Base-by-base conservation (phyloP, 2,888 invertebrate genomes). In the Listrodromus nycthemerus region DNA sequence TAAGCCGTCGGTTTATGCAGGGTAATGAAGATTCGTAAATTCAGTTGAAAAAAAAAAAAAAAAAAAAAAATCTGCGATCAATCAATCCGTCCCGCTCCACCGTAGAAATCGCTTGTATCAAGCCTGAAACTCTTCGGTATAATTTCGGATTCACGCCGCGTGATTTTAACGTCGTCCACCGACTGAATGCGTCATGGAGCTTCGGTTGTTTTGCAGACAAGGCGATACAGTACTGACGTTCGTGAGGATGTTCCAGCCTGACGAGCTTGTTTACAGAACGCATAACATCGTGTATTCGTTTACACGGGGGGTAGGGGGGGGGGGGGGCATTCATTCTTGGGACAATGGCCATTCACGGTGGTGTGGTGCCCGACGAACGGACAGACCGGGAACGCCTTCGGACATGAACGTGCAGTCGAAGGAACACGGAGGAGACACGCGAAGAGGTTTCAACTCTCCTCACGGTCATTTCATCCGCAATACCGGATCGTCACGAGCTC, bases 221-320 rank as follows among this genome's bases (percentile, higher is more conserved):
- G 30, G 33, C 67, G 61, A 61, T 45, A 69, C 73, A 80, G 61
- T 48, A 16, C 48, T n/a, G 74, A 33, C 80, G 24, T 41, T 52
- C 33, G 69, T 69, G 69, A 67, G 75, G 69, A 69, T 75, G 80
- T 80, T 75, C 63, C 80, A 63, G 21, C 63, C 63, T 50, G 75
- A 75, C 75, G 69, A 75, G 69, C 80, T 75, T 80, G 80, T 75
- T 80, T 80, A 80, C 75, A 80, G 73, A 80, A 80, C 55, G 75
- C 80, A 52, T 75, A 80, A 80, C 80, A 80, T 75, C 80, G 63
- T 80, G 63, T 75, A 75, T 75, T 45, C 75, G 80, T 80, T 80
- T 80, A 75, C 69, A 70, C 75, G 80, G 80, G 75, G 66, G 33
- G 75, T 24, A n/a, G 48, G 0, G 55, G 41, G 41, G 45, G 37